Percentiles rank a stretch among this genome's conserved stretches.
phyloP scores from a whole-genome alignment of 2,113 vertebrate species.

The Syngnathus scovelli region DNA sequence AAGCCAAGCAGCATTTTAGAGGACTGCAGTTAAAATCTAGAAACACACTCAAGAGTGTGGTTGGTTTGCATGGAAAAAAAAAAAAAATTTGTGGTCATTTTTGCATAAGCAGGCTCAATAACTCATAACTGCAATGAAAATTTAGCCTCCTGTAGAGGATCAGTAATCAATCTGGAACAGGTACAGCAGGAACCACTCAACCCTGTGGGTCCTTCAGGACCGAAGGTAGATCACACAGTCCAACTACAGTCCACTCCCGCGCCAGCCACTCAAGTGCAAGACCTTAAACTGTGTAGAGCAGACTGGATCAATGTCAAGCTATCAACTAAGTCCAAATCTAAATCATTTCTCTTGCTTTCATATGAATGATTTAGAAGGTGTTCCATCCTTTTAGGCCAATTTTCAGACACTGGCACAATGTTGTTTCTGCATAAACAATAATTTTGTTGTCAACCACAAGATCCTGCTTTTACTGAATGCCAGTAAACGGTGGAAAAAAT shows the following conservation, averaged over 20 bases:
- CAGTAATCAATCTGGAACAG: slow-evolving; percentile 46
- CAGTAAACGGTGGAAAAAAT: not conserved
- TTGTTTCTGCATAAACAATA: not conserved
- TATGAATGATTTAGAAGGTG: slow-evolving; percentile 11
- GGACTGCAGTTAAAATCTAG: slow-evolving; percentile 2
- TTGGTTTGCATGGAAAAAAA: too few species aligned
- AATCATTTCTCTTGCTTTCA: slow-evolving; percentile 15
- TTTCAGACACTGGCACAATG: not conserved
- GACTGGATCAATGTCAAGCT: slow-evolving; percentile 38
- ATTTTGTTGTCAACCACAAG: not conserved
- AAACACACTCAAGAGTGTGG: not conserved
- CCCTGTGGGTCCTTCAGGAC: slow-evolving; percentile 70
- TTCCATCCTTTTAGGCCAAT: not conserved
- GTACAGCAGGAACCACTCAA: slow-evolving; percentile 51
- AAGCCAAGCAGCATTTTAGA: slow-evolving; percentile 16
- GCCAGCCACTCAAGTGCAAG: slow-evolving; percentile 40
- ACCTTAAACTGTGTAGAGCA: slow-evolving; percentile 47
- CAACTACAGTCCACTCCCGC: slow-evolving; percentile 44
- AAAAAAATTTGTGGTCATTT: not conserved
- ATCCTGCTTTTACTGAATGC: not conserved
- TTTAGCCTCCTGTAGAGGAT: slow-evolving; percentile 12
- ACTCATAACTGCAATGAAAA: not conserved
- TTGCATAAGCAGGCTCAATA: slow-evolving; percentile 1
- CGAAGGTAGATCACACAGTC: slow-evolving; percentile 54
- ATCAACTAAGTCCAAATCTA: slow-evolving; percentile 46